Evolutionary conservation across 1,140 invertebrate species (phyloP).

Genomic region (Paraescarpia echinospica): DNA sequence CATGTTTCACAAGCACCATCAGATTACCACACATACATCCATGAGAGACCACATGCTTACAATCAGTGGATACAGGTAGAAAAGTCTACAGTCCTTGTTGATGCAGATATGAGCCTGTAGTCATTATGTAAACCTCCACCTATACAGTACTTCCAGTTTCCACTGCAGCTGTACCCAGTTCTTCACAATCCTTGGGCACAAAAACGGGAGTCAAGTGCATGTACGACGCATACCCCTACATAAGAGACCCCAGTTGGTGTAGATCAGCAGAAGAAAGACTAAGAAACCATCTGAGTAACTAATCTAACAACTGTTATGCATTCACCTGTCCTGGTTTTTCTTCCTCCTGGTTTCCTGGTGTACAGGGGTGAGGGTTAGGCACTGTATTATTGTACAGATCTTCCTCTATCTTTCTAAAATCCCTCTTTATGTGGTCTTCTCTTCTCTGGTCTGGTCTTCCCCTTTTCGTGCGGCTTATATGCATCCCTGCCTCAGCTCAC

Average conservation of each 20-base stretch:
- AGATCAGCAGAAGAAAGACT: background rate
- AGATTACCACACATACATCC: background rate
- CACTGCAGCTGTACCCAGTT: background rate
- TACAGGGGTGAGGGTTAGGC: too few species aligned
- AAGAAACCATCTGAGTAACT: background rate
- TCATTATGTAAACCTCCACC: background rate
- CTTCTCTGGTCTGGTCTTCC: too few species aligned
- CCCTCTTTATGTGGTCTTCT: too few species aligned
- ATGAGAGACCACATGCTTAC: background rate
- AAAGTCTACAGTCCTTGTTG: background rate
- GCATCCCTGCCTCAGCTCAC: too few species aligned
- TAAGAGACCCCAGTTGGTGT: too few species aligned
- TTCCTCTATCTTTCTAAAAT: too few species aligned
- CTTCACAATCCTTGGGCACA: background rate
- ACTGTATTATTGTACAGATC: too few species aligned
- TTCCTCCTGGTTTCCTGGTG: too few species aligned
- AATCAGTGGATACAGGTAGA: background rate
- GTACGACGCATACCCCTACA: background rate
- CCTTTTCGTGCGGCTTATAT: too few species aligned
- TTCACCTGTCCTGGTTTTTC: too few species aligned
- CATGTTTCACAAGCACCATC: background rate
- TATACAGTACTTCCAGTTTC: background rate
- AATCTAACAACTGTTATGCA: background rate
- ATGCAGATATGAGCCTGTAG: background rate
- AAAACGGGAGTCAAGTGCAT: background rate